Conservation (phyloP, 1,140 invertebrate genomes). For the Cotesia vestalis region DNA sequence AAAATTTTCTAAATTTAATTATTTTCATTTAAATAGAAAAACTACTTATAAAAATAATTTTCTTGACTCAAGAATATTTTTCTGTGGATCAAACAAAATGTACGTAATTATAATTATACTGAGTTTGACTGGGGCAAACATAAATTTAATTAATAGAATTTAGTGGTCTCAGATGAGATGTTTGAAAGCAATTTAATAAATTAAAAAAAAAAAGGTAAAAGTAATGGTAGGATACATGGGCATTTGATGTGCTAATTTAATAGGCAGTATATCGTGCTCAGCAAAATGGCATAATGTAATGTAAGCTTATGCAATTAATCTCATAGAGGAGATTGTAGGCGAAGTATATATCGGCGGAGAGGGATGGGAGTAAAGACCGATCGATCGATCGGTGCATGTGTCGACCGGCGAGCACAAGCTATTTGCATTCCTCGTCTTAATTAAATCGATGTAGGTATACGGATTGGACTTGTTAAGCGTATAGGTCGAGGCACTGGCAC, state of each 20-base stretch:
- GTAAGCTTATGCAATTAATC: constrained; percentile 28
- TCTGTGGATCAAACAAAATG: too few relatives aligned
- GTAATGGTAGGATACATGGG: not conserved
- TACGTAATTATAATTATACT: too few relatives aligned
- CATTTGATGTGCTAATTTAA: constrained; percentile 11
- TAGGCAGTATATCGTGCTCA: constrained; percentile 11
- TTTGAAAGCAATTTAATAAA: constrained; percentile 1
- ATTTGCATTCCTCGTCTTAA: constrained; percentile 49
- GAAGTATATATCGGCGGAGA: not conserved
- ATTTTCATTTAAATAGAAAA: too few relatives aligned
- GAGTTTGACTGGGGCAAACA: too few relatives aligned
- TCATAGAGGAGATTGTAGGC: constrained; percentile 14
- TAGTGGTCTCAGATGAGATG: too few relatives aligned
- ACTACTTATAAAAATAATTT: too few relatives aligned
- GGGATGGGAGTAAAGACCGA: not conserved
- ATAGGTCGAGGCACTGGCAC: constrained; percentile 24
- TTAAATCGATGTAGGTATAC: constrained; percentile 48
- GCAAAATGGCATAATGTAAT: constrained; percentile 37
- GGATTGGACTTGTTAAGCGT: constrained; percentile 34
- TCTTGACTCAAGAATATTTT: too few relatives aligned
- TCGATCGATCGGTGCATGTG: constrained; percentile 1
- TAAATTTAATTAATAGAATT: too few relatives aligned
- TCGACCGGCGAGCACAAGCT: constrained; percentile 18
- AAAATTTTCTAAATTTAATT: too few relatives aligned
- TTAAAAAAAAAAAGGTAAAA: too few relatives aligned